A percentile compares a stretch with the other conserved stretches of the same genome.
These are phyloP conservation scores for Thalassaphorura encarpata DNA, from an alignment of 1,140 invertebrate species.

Conservation along the genomic window DNA sequence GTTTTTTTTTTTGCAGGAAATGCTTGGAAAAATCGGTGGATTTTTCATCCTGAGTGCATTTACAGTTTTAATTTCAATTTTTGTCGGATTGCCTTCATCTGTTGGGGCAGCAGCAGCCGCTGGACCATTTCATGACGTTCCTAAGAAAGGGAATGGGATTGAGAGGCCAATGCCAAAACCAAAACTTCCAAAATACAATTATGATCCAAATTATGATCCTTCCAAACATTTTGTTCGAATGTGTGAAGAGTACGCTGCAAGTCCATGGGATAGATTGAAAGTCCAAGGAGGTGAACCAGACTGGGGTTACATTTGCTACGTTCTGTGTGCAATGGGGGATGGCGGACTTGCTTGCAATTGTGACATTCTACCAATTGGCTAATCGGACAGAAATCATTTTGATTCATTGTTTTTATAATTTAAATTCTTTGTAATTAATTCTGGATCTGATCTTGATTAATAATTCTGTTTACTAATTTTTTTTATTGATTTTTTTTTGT, in stretches of 20 bases:
- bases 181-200: neutral
- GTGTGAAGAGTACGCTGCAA: neutral
- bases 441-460: neutral
- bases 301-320: slow-evolving; percentile 5
- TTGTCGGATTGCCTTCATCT: no score
- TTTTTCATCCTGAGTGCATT: no score
- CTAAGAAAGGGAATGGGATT: no score
- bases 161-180: neutral
- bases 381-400: neutral
- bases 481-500: neutral
- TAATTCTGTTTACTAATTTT: neutral
- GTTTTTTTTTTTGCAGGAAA: no score
- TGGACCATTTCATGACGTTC: no score
- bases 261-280: neutral
- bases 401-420: neutral
- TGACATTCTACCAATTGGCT: slow-evolving; percentile 5
- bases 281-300: neutral
- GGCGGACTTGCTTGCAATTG: slow-evolving; percentile 8
- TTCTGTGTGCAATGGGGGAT: neutral
- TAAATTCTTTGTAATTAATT: neutral
- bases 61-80: no score
- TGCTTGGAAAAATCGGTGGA: no score
- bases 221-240: neutral
- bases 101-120: no score
- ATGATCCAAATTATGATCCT: neutral